Conservation (phyloP, 1,140 invertebrate species). For the Drosophila cardini region DNA sequence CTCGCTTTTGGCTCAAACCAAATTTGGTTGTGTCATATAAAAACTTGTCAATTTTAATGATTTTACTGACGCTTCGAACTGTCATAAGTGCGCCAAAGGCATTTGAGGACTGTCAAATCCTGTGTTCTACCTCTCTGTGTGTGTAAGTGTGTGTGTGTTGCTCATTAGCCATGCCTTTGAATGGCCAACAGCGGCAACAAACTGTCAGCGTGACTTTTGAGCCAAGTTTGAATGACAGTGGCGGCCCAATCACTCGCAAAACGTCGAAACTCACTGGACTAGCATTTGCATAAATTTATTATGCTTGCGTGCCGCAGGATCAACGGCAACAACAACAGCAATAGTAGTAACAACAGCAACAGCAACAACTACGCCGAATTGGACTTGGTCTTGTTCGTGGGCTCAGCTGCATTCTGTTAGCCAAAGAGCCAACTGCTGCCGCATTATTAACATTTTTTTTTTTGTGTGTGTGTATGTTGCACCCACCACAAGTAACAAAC, state of each 20-base stretch:
- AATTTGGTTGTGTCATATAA: constrained; percentile 79
- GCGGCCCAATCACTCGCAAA: constrained; percentile 46
- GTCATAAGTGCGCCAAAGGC: constrained; percentile 81
- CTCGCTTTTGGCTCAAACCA: constrained; percentile 60
- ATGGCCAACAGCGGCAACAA: constrained; percentile 24
- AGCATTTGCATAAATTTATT: constrained; percentile 76
- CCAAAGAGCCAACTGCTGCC: constrained; percentile 63
- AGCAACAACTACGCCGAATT: constrained; percentile 50
- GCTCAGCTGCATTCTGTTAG: constrained; percentile 51
- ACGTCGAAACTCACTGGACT: constrained; percentile 2
- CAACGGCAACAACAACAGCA: constrained; percentile 64
- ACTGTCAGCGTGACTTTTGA: constrained; percentile 57
- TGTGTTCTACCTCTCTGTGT: neutral
- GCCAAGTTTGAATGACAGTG: constrained; percentile 50
- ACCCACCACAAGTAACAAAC: constrained; percentile 45
- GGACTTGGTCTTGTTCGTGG: neutral
- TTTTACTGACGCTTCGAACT: constrained; percentile 84
- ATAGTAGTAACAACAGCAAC: constrained; percentile 34
- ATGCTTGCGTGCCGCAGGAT: constrained; percentile 54
- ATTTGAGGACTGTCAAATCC: constrained; percentile 57
- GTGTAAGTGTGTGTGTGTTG: constrained; percentile 43
- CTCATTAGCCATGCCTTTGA: constrained; percentile 71
- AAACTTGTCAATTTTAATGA: constrained; percentile 85
- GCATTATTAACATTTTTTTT: constrained; percentile 79
- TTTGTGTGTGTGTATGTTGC: constrained; percentile 14